Evolutionary conservation across 2,888 invertebrate species (phyloP).

Genomic region (Eurois occulta): DNA sequence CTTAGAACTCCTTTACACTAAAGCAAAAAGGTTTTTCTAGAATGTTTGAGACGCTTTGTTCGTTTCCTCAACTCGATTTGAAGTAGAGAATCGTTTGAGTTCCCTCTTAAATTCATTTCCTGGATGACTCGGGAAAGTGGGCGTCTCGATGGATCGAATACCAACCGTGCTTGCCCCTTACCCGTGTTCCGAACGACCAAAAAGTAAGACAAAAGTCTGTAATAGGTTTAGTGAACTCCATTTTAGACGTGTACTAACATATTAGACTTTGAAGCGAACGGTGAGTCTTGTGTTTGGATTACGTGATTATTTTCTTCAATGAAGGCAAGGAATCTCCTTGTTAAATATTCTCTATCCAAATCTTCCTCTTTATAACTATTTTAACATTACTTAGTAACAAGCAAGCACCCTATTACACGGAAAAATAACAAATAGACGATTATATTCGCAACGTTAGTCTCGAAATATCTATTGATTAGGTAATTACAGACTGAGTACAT

Average conservation of each 20-base stretch:
- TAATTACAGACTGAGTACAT: slow-evolving; percentile 1
- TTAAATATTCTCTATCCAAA: neutral
- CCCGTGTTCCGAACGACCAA: slow-evolving; percentile 47
- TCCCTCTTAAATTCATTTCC: slow-evolving; percentile 76
- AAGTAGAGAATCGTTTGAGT: slow-evolving; percentile 59
- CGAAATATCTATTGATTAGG: slow-evolving; percentile 1
- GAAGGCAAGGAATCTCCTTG: neutral
- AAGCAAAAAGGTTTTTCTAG: slow-evolving; percentile 44
- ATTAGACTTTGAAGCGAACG: slow-evolving; percentile 23
- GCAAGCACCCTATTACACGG: neutral
- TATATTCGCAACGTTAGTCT: neutral
- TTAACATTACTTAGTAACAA: neutral
- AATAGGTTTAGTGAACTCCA: slow-evolving; percentile 52
- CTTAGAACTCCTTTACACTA: slow-evolving; percentile 19
- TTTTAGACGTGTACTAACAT: slow-evolving; percentile 43
- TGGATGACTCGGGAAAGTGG: slow-evolving; percentile 65
- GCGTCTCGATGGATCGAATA: slow-evolving; percentile 66
- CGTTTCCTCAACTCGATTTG: slow-evolving; percentile 55
- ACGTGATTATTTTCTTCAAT: slow-evolving; percentile 21
- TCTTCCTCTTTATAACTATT: neutral
- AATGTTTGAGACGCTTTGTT: slow-evolving; percentile 48
- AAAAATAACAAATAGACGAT: neutral
- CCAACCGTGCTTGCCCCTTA: slow-evolving; percentile 49
- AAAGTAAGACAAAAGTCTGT: slow-evolving; percentile 61
- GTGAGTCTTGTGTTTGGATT: slow-evolving; percentile 26